Evolutionary conservation across 2,113 vertebrate genomes (phyloP), one percentile per base, ranked within the genome.

Genomic region (Gambusia holbrooki): DNA sequence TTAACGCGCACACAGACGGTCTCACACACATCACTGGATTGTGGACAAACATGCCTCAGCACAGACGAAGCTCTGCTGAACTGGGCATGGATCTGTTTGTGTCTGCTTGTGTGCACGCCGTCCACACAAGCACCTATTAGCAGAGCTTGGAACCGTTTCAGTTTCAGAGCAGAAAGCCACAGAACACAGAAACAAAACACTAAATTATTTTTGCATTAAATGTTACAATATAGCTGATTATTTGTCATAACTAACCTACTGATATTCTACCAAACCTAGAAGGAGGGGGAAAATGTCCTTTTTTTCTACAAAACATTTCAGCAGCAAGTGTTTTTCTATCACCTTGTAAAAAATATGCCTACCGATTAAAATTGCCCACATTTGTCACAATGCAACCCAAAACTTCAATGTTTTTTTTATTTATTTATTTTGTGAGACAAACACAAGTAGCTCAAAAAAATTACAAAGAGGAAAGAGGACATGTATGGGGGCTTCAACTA

Each of bases 1-100:
- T 70, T 70, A 72, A 67, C 61, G 73, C 77, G 51, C 71, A 4
- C 40, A 42, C 14, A 42, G 12, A 42, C 10, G 12, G 3, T 14
- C 40, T 14, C 40, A 15, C 40, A 42, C 14, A 42, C 77, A 74
- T 60, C 68, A 75, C 29, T 51, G 66, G 33, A 63, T 60, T 82
- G 77, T 62, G 73, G 62, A 79, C 76, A 87, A 80, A 88, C 74
- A 88, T 73, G 60, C 35, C 72, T 12, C 29, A 29, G 66, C 70
- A 76, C 72, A 65, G 70, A 65, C 71, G 19, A 76, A 69, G 67
- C 64, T 73, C 61, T 54, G 10, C 45, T 58, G 27, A 74, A 62
- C 29, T 66, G 22, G 51, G 62, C 69, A 14, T 66, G 62, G 35
- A 3, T 67, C 37, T 45, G 75, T 66, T 45, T 19, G 62, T 42